These are phyloP conservation scores for Neria commutata DNA, from an alignment of 2,888 invertebrate genomes.

Conservation along the genomic window DNA sequence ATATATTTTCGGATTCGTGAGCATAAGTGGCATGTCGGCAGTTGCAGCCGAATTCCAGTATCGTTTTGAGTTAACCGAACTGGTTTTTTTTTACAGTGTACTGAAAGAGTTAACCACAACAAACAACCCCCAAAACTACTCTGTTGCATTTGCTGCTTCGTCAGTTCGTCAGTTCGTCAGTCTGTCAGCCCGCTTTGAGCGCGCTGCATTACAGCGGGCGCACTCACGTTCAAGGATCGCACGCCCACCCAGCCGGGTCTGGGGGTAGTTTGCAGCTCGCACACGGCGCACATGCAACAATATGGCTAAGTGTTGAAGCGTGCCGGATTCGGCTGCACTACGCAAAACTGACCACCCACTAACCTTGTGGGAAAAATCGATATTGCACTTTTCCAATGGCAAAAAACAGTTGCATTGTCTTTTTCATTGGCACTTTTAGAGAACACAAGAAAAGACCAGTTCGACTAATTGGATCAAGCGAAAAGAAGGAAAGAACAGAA, in stretches of 20 bases:
- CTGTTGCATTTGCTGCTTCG: not conserved
- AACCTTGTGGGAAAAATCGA: conserved; percentile 52
- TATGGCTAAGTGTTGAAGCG: not conserved
- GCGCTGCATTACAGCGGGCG: too few relatives aligned
- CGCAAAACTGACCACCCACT: conserved; percentile 39
- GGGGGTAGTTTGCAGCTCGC: not conserved
- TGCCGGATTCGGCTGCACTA: not conserved
- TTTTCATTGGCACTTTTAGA: too few relatives aligned
- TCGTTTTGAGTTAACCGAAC: too few relatives aligned
- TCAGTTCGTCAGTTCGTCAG: not conserved
- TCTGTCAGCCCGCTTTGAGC: too few relatives aligned
- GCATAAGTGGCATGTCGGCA: too few relatives aligned
- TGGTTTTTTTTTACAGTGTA: conserved; percentile 2
- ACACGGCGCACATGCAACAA: not conserved
- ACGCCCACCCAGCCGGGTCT: not conserved
- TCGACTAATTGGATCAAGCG: not conserved
- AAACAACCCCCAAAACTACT: not conserved
- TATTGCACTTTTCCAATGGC: conserved; percentile 43
- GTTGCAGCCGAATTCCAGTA: too few relatives aligned
- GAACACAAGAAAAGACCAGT: not conserved
- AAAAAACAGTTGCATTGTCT: conserved; percentile 6
- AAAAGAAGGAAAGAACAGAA: not conserved
- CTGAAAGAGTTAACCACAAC: not conserved
- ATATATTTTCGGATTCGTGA: too few relatives aligned
- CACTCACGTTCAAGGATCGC: not conserved